phyloP scores from a whole-genome alignment of 1,140 invertebrate genomes.

The Bombyx mandarina region DNA sequence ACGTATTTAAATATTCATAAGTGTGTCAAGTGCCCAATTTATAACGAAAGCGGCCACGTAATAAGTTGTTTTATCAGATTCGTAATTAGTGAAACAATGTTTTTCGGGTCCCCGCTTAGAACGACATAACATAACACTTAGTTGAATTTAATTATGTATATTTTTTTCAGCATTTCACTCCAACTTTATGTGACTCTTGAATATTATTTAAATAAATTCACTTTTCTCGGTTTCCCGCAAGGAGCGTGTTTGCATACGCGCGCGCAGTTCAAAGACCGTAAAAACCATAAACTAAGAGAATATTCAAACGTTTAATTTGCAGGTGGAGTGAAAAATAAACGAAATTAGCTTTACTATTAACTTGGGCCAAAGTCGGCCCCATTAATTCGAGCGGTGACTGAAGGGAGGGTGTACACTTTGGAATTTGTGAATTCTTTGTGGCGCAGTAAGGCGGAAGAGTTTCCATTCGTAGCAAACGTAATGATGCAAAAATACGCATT shows the following conservation, averaged over 20 bases:
- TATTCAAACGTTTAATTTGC: slow-evolving; percentile 25
- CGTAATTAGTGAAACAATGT: not conserved
- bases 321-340: slow-evolving; percentile 30
- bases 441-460: too few relatives aligned
- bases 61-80: slow-evolving; percentile 1
- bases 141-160: not conserved
- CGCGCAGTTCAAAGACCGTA: not conserved
- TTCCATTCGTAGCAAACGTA: too few relatives aligned
- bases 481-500: too few relatives aligned
- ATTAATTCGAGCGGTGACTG: too few relatives aligned
- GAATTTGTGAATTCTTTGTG: too few relatives aligned
- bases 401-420: too few relatives aligned
- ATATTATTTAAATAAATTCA: slow-evolving; percentile 7
- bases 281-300: slow-evolving; percentile 21
- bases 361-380: slow-evolving; percentile 2
- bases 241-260: not conserved
- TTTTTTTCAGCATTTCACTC: not conserved
- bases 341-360: slow-evolving; percentile 31
- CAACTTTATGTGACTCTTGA: slow-evolving; percentile 1
- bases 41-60: too few relatives aligned
- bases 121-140: not conserved
- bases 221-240: slow-evolving; percentile 2
- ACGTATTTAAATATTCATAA: too few relatives aligned
- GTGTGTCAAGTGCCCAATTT: too few relatives aligned
- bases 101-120: slow-evolving; percentile 1